phyloP scores from a whole-genome alignment of 1,140 invertebrate species.

The Leptoteleia sp. region DNA sequence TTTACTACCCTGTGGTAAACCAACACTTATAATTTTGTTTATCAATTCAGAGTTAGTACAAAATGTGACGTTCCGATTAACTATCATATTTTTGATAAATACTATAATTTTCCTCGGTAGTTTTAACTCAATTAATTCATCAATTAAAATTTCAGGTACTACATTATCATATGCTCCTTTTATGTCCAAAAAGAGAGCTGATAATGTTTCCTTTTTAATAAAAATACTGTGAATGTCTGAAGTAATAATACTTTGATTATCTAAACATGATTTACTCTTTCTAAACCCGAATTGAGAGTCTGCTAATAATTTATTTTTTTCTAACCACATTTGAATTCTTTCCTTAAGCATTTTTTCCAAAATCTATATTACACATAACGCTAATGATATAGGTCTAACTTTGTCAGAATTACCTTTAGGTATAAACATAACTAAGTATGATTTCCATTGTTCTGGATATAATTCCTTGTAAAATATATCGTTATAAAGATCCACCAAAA shows the following conservation, averaged over 20 bases:
- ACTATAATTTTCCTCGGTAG: conserved; percentile 25
- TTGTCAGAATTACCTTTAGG: conserved; percentile 57
- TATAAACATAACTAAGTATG: conserved; percentile 59
- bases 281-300: conserved; percentile 51
- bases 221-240: conserved; percentile 39
- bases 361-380: conserved; percentile 47
- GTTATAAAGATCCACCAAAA: conserved; percentile 58
- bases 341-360: conserved; percentile 54
- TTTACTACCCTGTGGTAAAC: conserved; percentile 42
- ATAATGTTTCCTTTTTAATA: conserved; percentile 16
- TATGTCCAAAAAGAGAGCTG: conserved; percentile 41
- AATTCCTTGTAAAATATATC: conserved; percentile 27
- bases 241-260: conserved; percentile 41
- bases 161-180: conserved; percentile 52
- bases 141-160: conserved; percentile 35
- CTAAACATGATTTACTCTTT: conserved; percentile 40
- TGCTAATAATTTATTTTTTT: conserved; percentile 22
- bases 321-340: conserved; percentile 48
- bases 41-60: conserved; percentile 7
- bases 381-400: conserved; percentile 58
- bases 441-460: conserved; percentile 59
- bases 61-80: not conserved
- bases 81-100: conserved; percentile 27
- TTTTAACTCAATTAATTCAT: conserved; percentile 35
- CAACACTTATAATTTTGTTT: conserved; percentile 24